Conservation (phyloP, 2,113 vertebrate genomes). For the Pterocles gutturalis region DNA sequence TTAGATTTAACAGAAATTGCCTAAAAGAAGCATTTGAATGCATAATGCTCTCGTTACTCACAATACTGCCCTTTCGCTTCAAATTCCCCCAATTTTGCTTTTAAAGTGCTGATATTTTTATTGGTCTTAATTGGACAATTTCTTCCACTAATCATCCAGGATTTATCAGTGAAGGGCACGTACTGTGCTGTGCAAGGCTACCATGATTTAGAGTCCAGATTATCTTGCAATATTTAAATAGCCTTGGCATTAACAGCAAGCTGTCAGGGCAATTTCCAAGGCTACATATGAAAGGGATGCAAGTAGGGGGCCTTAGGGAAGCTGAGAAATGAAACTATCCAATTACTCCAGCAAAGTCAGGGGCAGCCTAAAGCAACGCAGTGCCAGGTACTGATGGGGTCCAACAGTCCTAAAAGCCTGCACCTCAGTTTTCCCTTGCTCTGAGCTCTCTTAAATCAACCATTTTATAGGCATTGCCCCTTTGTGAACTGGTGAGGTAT, state of each 20-base stretch:
- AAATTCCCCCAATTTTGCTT: background rate
- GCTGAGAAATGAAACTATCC: background rate
- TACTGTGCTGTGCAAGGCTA: background rate
- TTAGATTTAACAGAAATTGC: background rate
- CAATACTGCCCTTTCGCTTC: background rate
- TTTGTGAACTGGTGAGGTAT: background rate
- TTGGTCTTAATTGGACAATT: background rate
- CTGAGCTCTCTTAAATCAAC: background rate
- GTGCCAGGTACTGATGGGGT: background rate
- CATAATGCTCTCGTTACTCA: background rate
- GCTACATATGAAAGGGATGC: background rate
- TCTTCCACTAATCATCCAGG: background rate
- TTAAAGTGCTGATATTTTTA: background rate
- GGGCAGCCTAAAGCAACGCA: background rate
- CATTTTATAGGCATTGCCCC: background rate
- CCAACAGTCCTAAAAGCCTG: background rate
- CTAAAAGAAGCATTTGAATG: background rate
- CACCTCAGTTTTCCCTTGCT: background rate
- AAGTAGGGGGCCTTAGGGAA: background rate
- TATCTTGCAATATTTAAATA: background rate
- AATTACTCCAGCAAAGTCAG: background rate
- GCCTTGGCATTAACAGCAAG: background rate
- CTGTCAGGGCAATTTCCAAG: background rate
- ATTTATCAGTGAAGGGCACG: background rate
- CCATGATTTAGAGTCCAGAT: background rate